Percentiles rank a stretch among this genome's conserved stretches.
Conservation (phyloP, 1,140 invertebrate species). For the Drosophila albomicans region DNA sequence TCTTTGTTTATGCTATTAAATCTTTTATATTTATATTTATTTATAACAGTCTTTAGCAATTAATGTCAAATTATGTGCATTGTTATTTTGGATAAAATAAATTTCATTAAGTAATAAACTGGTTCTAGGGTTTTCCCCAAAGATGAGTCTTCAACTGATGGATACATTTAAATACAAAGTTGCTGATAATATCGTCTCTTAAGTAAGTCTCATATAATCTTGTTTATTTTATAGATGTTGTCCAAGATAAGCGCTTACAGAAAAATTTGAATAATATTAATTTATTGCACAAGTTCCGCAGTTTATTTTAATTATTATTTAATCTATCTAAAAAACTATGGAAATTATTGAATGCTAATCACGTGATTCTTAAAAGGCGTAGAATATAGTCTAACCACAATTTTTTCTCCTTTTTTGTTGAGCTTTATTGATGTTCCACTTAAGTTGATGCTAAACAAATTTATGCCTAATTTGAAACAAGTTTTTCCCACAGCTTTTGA, state of each 20-base stretch:
- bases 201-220: background rate
- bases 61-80: conserved; percentile 4
- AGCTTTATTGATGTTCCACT: conserved; percentile 30
- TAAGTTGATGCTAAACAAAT: conserved; percentile 30
- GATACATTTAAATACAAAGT: background rate
- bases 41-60: conserved; percentile 1
- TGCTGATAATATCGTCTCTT: background rate
- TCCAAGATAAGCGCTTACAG: background rate
- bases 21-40: background rate
- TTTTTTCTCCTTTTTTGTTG: background rate
- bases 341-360: background rate
- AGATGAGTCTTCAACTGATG: background rate
- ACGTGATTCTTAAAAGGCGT: background rate
- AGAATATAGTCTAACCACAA: conserved; percentile 12
- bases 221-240: background rate
- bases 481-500: conserved; percentile 26
- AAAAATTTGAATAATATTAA: background rate
- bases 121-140: conserved; percentile 5
- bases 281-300: background rate
- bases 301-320: background rate
- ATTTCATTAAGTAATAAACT: conserved; percentile 7
- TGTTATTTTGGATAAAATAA: background rate
- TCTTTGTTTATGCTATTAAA: background rate
- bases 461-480: conserved; percentile 40
- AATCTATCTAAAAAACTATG: background rate